phyloP scores from a whole-genome alignment of 2,113 vertebrate genomes.

The Dasyurus viverrinus region DNA sequence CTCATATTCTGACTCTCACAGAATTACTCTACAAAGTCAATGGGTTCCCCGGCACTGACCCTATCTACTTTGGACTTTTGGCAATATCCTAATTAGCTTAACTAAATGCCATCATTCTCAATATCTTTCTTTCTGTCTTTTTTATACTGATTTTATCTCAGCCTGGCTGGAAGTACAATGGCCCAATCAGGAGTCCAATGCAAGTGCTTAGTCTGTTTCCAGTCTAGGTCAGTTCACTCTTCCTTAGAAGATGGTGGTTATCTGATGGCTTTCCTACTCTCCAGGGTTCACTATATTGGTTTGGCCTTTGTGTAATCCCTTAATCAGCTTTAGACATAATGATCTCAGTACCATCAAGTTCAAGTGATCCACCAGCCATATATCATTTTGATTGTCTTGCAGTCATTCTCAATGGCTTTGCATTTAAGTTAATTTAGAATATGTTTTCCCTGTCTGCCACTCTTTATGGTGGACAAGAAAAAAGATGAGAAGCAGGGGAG shows the following conservation, averaged over 20 bases:
- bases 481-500: background rate
- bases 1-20: background rate
- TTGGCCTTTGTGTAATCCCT: background rate
- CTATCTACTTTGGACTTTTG: constrained; percentile 2
- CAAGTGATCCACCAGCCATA: background rate
- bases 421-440: background rate
- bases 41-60: background rate
- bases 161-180: background rate
- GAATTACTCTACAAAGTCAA: background rate
- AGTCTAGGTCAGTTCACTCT: background rate
- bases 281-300: background rate
- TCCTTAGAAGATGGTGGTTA: background rate
- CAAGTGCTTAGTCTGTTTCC: background rate
- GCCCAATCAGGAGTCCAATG: background rate
- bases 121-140: background rate
- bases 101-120: background rate
- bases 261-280: background rate
- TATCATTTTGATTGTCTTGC: background rate
- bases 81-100: background rate
- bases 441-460: background rate
- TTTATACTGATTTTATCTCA: background rate
- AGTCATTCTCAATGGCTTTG: background rate
- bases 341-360: background rate
- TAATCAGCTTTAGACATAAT: background rate
- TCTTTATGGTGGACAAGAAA: constrained; percentile 8